Base-by-base conservation (phyloP, 2,888 invertebrate species). In the Polyommatus icarus region DNA sequence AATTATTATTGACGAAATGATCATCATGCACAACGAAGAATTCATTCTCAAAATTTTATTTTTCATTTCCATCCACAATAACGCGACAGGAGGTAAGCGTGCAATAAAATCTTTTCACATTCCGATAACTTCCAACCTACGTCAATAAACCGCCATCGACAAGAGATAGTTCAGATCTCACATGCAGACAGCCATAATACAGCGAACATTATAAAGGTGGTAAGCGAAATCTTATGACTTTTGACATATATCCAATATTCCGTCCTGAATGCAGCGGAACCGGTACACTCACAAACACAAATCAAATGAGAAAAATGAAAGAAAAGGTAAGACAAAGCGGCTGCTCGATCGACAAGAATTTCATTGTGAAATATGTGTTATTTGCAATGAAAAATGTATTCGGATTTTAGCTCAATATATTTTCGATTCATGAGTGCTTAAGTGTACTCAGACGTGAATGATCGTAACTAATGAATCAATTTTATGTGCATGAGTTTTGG, bases 221-320 rank as follows among this genome's bases (percentile, higher is more conserved):
- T 83, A 87, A 88, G 87, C 87, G 84, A 87, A 89, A 88, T 89
- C 89, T 89, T 79, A 79, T 75, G 79, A 81, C 79, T 79, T 77
- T 88, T 89, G 90, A 90, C 90, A 89, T 87, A 90, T 91, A 91
- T 91, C 89, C 91, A 91, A 91, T 91, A 90, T 88, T 88, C 85
- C 86, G 84, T 78, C 71, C 71, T 79, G 86, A 86, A 87, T 88
- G 91, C 90, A 89, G 83, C 83, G 85, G 87, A 88, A 89, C 87
- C 83, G 85, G 87, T 88, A 89, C 87, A 89, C 88, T 89, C 87
- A 87, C 88, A 88, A 86, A 89, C 89, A 91, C 90, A 91, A 91
- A 90, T 91, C 91, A 89, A 87, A 83, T 85, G 82, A 82, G 85
- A 87, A 89, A 90, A 89, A 88, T 86, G 85, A 86, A 83, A 83